phyloP scores from a whole-genome alignment of 2,797 vertebrate species.

The Phyllotis vaccarum region DNA sequence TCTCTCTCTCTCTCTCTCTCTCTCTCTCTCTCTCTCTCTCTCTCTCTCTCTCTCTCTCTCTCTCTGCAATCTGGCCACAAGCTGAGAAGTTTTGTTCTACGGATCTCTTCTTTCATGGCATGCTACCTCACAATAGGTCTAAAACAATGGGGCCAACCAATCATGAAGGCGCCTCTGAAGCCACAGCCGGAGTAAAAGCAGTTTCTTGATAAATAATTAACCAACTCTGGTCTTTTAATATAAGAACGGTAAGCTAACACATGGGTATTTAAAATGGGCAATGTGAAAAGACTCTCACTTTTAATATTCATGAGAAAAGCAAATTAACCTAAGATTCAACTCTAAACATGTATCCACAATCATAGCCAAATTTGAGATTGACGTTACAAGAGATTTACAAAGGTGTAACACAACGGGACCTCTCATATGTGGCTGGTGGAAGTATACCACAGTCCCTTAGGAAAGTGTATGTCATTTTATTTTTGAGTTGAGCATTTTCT shows the following conservation, averaged over 20 bases:
- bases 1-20: no score
- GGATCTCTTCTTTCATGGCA: neutral
- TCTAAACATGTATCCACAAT: neutral
- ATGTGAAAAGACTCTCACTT: neutral
- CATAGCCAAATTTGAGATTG: neutral
- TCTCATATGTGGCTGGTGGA: accelerated
- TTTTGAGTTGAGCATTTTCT: neutral
- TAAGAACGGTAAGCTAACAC: neutral
- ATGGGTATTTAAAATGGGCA: neutral
- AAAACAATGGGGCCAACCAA: neutral
- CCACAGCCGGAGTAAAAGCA: neutral
- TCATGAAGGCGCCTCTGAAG: neutral
- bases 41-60: neutral
- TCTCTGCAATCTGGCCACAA: neutral
- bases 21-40: no score
- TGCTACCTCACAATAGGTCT: neutral
- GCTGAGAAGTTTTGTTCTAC: neutral
- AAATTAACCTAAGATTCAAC: slow-evolving; percentile 11
- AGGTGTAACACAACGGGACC: neutral
- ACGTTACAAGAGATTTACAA: neutral
- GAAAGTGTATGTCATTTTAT: neutral
- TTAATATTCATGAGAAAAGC: neutral
- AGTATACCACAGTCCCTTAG: neutral
- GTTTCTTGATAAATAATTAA: neutral
- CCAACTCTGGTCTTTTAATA: neutral